A percentile compares a stretch with the other conserved stretches of the same genome.
Conservation (phyloP, 2,113 vertebrate species). For the Brachyhypopomus gauderio region DNA sequence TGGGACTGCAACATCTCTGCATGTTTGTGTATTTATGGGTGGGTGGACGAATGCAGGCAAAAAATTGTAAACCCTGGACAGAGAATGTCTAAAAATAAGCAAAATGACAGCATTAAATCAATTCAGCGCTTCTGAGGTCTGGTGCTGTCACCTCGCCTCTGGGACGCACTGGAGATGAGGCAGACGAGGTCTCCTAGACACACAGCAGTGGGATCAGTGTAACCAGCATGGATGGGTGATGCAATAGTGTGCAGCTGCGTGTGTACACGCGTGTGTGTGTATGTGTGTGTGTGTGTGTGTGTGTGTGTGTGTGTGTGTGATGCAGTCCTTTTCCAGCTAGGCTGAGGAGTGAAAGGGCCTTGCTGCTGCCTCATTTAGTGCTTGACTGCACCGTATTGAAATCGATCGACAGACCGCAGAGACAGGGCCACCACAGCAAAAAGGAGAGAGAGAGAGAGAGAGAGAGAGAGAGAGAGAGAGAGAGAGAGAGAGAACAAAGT, state of each 20-base stretch:
- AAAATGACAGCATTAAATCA: background rate
- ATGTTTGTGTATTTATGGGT: conserved; percentile 9
- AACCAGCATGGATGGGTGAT: background rate
- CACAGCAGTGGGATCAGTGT: background rate
- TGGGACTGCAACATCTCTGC: conserved; percentile 11
- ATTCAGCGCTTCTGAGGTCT: background rate
- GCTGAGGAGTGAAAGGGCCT: conserved; percentile 22
- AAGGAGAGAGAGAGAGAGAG: background rate
- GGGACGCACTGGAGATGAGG: background rate
- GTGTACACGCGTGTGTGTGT: conserved; percentile 27
- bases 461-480: background rate
- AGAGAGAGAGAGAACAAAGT: background rate
- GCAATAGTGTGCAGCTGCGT: conserved; percentile 28
- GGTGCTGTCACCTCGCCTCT: background rate
- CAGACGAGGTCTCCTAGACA: background rate
- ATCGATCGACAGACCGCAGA: conserved; percentile 46
- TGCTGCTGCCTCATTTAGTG: conserved; percentile 42
- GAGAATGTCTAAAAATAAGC: background rate
- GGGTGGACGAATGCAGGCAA: conserved; percentile 21
- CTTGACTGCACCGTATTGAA: conserved; percentile 52
- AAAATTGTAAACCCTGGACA: conserved; percentile 26
- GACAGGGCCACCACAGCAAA: conserved; percentile 1
- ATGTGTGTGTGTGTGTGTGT: conserved; percentile 23
- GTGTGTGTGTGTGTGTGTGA: conserved; percentile 20
- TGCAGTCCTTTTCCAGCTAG: conserved; percentile 25